phyloP scores from a whole-genome alignment of 2,888 invertebrate genomes.

The Gymnoscelis rufifasciata region DNA sequence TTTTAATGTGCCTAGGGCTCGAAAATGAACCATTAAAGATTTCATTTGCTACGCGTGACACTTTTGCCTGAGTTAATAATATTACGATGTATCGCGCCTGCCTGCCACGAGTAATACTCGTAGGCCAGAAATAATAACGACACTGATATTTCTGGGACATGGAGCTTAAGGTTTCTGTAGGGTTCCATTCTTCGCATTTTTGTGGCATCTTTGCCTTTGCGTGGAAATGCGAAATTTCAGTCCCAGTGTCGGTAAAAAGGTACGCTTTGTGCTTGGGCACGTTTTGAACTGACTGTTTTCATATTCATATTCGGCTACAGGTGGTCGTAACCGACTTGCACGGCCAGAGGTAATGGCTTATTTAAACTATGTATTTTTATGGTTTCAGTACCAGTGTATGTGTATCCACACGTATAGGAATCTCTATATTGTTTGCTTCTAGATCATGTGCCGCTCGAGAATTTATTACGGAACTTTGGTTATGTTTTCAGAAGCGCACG shows the following conservation, averaged over 20 bases:
- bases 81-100: conserved; percentile 14
- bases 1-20: conserved; percentile 21
- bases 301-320: conserved; percentile 51
- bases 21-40: conserved; percentile 32
- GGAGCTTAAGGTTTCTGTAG: conserved; percentile 31
- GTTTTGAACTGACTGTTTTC: conserved; percentile 43
- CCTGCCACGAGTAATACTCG: conserved; percentile 1
- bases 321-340: conserved; percentile 40
- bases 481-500: too few relatives aligned
- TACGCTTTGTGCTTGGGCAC: conserved; percentile 49
- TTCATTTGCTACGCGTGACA: conserved; percentile 30
- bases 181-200: conserved; percentile 54
- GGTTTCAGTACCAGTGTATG: conserved; percentile 6
- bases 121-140: conserved; percentile 30
- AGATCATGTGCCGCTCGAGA: background rate
- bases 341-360: conserved; percentile 24
- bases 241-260: conserved; percentile 50
- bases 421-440: conserved; percentile 1
- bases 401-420: conserved; percentile 1
- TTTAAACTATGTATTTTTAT: conserved; percentile 25
- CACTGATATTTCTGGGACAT: conserved; percentile 40
- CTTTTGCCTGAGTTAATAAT: conserved; percentile 26
- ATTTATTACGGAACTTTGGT: too few relatives aligned
- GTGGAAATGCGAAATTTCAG: conserved; percentile 52
- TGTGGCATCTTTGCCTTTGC: conserved; percentile 52